These are phyloP conservation scores for Ramphastos sulfuratus DNA, from an alignment of 2,113 vertebrate species.

Conservation along the genomic window DNA sequence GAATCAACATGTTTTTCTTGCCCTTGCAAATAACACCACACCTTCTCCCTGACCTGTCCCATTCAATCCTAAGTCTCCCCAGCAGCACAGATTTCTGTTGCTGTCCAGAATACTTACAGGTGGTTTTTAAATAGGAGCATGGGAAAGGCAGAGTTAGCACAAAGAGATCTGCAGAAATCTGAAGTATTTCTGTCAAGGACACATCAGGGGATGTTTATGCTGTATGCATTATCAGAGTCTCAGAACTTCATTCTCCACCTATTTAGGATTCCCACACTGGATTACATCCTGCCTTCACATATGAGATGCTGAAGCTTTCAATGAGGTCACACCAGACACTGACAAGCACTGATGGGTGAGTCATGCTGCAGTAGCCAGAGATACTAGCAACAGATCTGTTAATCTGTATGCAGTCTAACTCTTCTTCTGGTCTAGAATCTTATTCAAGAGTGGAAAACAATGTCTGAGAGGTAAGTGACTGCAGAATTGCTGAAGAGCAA, in stretches of 20 bases:
- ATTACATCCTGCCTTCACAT: slow-evolving; percentile 41
- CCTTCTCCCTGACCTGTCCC: background rate
- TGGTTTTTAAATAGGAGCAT: background rate
- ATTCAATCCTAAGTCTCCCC: background rate
- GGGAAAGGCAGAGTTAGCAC: background rate
- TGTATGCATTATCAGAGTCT: background rate
- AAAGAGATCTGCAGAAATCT: background rate
- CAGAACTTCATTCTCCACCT: slow-evolving; percentile 1
- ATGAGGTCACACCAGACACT: slow-evolving; percentile 73
- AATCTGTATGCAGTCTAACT: slow-evolving; percentile 75
- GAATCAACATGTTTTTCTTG: background rate
- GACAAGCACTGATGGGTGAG: slow-evolving; percentile 77
- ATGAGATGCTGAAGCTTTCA: slow-evolving; percentile 65
- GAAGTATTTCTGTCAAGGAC: background rate
- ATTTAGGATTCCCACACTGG: slow-evolving; percentile 41
- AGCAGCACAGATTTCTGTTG: background rate
- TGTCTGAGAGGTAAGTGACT: slow-evolving; percentile 39
- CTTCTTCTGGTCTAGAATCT: slow-evolving; percentile 68
- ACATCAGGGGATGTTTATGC: background rate
- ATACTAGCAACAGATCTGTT: slow-evolving; percentile 73
- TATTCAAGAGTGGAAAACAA: slow-evolving; percentile 66
- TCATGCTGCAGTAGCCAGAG: slow-evolving; percentile 79
- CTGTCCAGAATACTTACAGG: background rate
- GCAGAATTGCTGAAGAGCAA: background rate
- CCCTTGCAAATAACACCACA: background rate